These are phyloP conservation scores for Sus cebifrons DNA, from an alignment of 2,797 vertebrate genomes.

Conservation along the genomic window DNA sequence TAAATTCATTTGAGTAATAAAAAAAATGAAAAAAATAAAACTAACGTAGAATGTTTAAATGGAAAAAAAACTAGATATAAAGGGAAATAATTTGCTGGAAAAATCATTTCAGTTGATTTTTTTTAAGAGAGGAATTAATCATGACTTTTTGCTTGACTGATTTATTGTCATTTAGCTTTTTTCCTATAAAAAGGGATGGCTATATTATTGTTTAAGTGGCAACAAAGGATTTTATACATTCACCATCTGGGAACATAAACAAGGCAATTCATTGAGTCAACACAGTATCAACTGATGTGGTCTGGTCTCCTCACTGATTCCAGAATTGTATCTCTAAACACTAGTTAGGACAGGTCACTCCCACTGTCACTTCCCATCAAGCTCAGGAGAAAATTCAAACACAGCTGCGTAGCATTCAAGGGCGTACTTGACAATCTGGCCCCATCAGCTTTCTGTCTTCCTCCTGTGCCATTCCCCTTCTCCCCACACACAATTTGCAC, in stretches of 20 bases:
- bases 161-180: neutral
- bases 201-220: neutral
- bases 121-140: neutral
- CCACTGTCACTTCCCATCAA: neutral
- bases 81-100: slow-evolving; percentile 41
- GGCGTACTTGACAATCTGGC: neutral
- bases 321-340: neutral
- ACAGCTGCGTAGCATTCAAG: neutral
- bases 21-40: no score
- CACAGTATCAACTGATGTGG: neutral
- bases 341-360: neutral
- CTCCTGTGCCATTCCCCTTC: neutral
- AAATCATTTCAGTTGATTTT: slow-evolving; percentile 16
- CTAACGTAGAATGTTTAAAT: neutral
- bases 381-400: neutral
- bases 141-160: neutral
- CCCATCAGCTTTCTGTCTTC: neutral
- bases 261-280: neutral
- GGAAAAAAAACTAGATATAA: neutral
- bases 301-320: neutral
- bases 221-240: slow-evolving; percentile 8
- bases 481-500: neutral
- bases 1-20: no score
- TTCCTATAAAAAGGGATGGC: neutral
- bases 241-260: neutral